These are phyloP conservation scores for Nylanderia fulva DNA, from an alignment of 1,140 invertebrate genomes.

Conservation along the genomic window DNA sequence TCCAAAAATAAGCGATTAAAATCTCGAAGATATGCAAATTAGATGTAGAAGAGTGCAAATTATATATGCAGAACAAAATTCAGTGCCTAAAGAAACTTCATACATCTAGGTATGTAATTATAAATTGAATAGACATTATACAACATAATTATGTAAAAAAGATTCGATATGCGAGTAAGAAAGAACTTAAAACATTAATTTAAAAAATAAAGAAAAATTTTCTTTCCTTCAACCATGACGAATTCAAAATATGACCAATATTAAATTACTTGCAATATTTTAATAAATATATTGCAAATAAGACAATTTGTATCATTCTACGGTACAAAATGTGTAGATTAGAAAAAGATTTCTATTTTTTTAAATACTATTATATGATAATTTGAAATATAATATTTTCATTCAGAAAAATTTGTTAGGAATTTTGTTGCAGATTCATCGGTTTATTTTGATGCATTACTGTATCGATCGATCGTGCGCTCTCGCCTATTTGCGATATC, in stretches of 20 bases:
- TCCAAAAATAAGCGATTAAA: background rate
- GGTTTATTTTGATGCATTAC: background rate
- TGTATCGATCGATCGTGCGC: background rate
- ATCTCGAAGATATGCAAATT: constrained; percentile 32
- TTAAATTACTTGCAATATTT: background rate
- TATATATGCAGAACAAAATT: background rate
- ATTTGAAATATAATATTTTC: background rate
- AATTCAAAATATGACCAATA: background rate
- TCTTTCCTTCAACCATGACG: too few species aligned
- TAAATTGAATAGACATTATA: background rate
- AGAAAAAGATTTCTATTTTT: background rate
- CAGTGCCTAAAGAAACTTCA: background rate
- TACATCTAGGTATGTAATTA: background rate
- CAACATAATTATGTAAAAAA: background rate
- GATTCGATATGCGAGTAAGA: background rate
- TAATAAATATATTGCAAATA: background rate
- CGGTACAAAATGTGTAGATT: background rate
- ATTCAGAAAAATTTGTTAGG: background rate
- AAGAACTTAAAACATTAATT: background rate
- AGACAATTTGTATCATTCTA: background rate
- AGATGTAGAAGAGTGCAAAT: background rate
- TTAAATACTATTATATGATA: background rate
- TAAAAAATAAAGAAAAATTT: background rate
- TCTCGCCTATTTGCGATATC: background rate
- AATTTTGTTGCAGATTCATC: background rate